Base-by-base conservation (phyloP, 2,113 vertebrate species). In the Ptilonorhynchus violaceus region DNA sequence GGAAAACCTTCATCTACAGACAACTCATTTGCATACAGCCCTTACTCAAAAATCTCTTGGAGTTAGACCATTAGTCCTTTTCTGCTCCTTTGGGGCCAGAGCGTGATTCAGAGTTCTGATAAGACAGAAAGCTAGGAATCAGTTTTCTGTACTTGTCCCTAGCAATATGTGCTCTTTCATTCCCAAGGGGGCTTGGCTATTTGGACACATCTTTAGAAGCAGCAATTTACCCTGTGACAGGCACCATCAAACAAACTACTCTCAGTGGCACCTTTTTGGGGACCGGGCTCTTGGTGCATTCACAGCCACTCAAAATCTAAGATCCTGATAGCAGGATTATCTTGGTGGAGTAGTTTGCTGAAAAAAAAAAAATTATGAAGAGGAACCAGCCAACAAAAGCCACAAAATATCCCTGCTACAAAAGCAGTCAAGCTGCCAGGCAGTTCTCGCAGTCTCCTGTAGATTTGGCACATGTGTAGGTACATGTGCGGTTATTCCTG, bases 371-470 rank as follows among this genome's bases (percentile, higher is more conserved):
- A 55, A 21, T 6, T 1, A 35, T 52, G 53, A 41, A 46, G 30
- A 53, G 27, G 2, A 27, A 79, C 4, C 18, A 62, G 44, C n/a
- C 33, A 86, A 84, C 53, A 63, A 80, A 73, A 89, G 18, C 35
- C 56, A 78, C 17, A 67, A 82, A 90, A 78, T 37, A 67, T 21
- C 28, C 19, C 39, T 64, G 39, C 55, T 84, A 19, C 69, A 92
- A 92, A 93, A 88, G 78, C 49, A 94, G 66, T 91, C 83, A 84
- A 64, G 64, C 14, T 68, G 46, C 88, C 92, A 97, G 63, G 35
- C 42, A 69, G 60, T 68, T 91, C 62, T 75, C 35, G 58, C 74
- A 66, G 37, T 63, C 69, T 63, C 49, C 91, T 92, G 68, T 30
- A 95, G 82, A 88, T 63, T 52, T 89, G 63, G 63, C 70, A 80